Evolutionary conservation across 2,113 vertebrate species (phyloP).

Genomic region (Danionella cerebrum): DNA sequence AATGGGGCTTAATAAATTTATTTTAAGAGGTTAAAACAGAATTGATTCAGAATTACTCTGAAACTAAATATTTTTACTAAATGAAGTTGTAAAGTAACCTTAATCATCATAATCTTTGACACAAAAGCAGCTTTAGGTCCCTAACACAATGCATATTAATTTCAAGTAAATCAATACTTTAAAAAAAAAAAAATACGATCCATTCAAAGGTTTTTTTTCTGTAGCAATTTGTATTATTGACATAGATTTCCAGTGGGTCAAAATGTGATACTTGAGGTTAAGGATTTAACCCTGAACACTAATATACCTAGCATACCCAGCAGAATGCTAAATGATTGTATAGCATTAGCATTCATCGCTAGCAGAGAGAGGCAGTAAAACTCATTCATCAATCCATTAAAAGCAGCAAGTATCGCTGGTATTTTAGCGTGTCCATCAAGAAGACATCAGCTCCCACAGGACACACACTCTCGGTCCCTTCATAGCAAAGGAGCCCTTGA

Average conservation of each 20-base stretch:
- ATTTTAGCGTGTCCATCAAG: slow-evolving; percentile 58
- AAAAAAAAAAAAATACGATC: too few species aligned
- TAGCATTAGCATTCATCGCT: background rate
- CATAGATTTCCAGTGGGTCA: background rate
- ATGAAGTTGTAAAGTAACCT: too few species aligned
- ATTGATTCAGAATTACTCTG: too few species aligned
- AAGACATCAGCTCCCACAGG: slow-evolving; percentile 47
- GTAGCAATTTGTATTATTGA: too few species aligned
- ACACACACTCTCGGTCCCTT: slow-evolving; percentile 12
- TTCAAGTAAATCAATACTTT: too few species aligned
- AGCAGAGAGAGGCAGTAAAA: slow-evolving; percentile 44
- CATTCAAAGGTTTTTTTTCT: too few species aligned
- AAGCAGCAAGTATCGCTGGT: slow-evolving; percentile 60
- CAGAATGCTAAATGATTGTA: slow-evolving; percentile 5
- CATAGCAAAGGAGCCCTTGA: slow-evolving; percentile 9
- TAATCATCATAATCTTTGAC: too few species aligned
- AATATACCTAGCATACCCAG: background rate
- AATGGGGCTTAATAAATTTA: too few species aligned
- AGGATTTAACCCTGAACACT: background rate
- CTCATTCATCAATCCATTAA: slow-evolving; percentile 73
- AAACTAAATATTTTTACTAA: too few species aligned
- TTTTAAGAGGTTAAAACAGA: too few species aligned
- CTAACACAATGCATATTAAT: too few species aligned
- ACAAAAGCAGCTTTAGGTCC: too few species aligned
- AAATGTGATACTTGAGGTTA: background rate